Base-by-base conservation (phyloP, 2,797 vertebrate genomes). In the Catamblyrhynchus diadema region DNA sequence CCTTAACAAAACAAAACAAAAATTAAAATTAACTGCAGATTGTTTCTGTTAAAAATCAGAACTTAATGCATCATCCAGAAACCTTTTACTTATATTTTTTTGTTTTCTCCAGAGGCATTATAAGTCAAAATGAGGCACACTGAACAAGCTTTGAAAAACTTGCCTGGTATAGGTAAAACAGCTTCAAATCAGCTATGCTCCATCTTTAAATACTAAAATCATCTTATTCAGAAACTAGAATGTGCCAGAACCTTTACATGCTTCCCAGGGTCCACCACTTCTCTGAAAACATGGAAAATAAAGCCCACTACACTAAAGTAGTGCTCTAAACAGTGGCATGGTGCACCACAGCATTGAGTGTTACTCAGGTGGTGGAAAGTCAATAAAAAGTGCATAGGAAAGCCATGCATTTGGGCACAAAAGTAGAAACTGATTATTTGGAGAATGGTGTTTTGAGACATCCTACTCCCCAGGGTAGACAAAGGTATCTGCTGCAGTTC, bases 1-100 rank as follows among this genome's bases (percentile, higher is more conserved):
- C 95, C 99, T 99, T 96, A 84, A 93, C 96, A 96, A 53, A 67
- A 32, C 14, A 25, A 10, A 25, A 25, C 18, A 30, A 39, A 73
- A 50, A 5, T 33, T 53, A 25, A 60, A 54, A 30, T 14, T 35
- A 75, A 74, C 11, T 71, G n/a, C 28, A 83, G 35, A 18, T n/a
- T 54, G 19, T 48, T 92, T 51, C 32, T 82, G 3, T 35, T 62
- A 32, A 88, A 70, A 62, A 73, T 45, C 28, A 57, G 20, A 92
- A 86, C 13, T 50, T 48, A 44, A 9, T 32, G 41, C 15, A 66
- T 48, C 61, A 81, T 8, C 54, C 11, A 86, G n/a, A 65, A 72
- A 22, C 19, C 22, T 81, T 69, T 72, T 22, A 56, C 6, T 74
- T 47, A 12, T 2, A 17, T 48, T 72, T 44, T 44, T 61, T 45